Conservation (phyloP, 1,140 invertebrate species). For the Drepana arcuata region DNA sequence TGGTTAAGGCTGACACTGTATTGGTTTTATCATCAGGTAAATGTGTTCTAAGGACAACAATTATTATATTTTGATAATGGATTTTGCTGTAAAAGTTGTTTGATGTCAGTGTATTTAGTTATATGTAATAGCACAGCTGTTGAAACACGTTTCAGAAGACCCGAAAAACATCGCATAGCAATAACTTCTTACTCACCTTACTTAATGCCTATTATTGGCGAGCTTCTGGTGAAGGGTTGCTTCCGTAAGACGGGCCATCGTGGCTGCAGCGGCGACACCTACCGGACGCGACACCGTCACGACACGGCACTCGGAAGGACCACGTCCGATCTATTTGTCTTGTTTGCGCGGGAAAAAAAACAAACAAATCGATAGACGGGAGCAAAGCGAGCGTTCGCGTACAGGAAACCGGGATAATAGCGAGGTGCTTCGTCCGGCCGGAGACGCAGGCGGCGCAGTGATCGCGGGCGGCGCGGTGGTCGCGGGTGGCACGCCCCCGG, state of each 20-base stretch:
- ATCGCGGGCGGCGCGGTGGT: conserved; percentile 25
- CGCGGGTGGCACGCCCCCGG: conserved; percentile 33
- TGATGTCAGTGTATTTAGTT: too few relatives aligned
- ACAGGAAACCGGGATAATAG: conserved; percentile 65
- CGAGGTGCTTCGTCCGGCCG: conserved; percentile 56
- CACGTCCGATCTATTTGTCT: conserved; percentile 37
- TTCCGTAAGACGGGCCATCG: conserved; percentile 33
- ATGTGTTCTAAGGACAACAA: too few relatives aligned
- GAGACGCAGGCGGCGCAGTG: conserved; percentile 26
- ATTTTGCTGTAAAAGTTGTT: too few relatives aligned
- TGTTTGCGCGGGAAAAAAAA: conserved; percentile 58
- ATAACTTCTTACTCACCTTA: too few relatives aligned
- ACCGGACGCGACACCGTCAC: conserved; percentile 22
- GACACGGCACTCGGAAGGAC: conserved; percentile 42
- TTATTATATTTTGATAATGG: too few relatives aligned
- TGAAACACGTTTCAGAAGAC: too few relatives aligned
- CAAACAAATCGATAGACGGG: conserved; percentile 64
- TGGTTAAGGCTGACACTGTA: too few relatives aligned
- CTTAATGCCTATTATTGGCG: too few relatives aligned
- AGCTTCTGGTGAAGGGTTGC: too few relatives aligned
- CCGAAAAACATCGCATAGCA: too few relatives aligned
- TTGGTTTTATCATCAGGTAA: too few relatives aligned
- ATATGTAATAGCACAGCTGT: too few relatives aligned
- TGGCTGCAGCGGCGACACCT: conserved; percentile 18
- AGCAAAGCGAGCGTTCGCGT: conserved; percentile 55